Base-by-base conservation (phyloP, 1,140 invertebrate species). In the Drosophila santomea region DNA sequence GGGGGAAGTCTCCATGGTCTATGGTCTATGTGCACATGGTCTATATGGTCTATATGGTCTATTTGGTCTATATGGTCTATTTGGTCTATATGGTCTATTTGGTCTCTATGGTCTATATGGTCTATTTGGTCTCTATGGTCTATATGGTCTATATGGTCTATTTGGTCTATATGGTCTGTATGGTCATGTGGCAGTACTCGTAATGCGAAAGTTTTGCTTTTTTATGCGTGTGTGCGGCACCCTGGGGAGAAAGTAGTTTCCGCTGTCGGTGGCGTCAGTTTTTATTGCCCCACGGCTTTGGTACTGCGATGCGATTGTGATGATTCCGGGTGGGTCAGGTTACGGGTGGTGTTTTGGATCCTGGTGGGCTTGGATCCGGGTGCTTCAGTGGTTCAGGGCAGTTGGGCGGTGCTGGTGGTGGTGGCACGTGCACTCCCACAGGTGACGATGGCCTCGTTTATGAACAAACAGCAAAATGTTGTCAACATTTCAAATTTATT, bases 401-500 rank as follows among this genome's bases (percentile, higher is more conserved):
- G 7, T 25, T 54, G 8, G 4, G 7, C 28, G 59, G 8, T n/a
- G n/a, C n/a, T 7, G n/a, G 43, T 50, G 60, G 60, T 20, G 55
- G 45, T 66, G 56, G 51, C 78, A 86, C 76, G 81, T 85, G 78
- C 52, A 56, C 66, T 89, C 84, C 84, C 84, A 89, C 84, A 89
- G 84, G 84, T 89, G 84, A 89, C 84, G 84, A 89, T 89, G 84
- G 84, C 84, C 84, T 89, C 84, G 77, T 89, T 89, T 89, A 89
- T 89, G 80, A 89, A 89, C 84, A 89, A 89, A 89, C 84, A 89
- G 80, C 84, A 78, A 89, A 89, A 89, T 89, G 84, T 89, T 89
- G 84, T 89, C 84, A 89, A 89, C 84, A 89, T 89, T 89, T 89
- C 85, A 89, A 89, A 89, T 89, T 90, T 89, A 89, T 89, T 89